Evolutionary conservation across 2,888 invertebrate genomes (phyloP).

Genomic region (Heliothis peltigera): DNA sequence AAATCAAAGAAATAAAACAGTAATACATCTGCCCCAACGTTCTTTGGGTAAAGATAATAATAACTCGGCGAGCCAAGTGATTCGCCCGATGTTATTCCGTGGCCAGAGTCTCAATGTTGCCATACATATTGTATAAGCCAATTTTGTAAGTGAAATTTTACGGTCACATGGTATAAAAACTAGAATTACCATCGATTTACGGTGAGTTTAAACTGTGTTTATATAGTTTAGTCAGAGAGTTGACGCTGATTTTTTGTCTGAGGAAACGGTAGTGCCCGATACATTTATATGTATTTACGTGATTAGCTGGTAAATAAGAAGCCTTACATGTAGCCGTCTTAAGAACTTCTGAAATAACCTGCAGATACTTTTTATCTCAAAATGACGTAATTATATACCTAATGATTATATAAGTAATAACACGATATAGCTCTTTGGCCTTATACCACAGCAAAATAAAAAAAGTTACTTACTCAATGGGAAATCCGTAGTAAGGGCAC

Average conservation of each 20-base stretch:
- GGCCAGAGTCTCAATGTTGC: conserved; percentile 61
- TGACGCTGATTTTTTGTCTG: neutral
- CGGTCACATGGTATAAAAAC: conserved; percentile 22
- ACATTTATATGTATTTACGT: too few relatives aligned
- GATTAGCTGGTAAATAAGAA: too few relatives aligned
- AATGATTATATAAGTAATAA: too few relatives aligned
- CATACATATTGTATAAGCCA: conserved; percentile 67
- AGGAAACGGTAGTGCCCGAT: too few relatives aligned
- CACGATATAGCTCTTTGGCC: too few relatives aligned
- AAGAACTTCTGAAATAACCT: too few relatives aligned
- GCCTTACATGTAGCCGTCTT: too few relatives aligned
- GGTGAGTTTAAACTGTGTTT: too few relatives aligned
- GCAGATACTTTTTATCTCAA: too few relatives aligned
- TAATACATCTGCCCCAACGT: conserved; percentile 55
- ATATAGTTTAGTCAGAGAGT: too few relatives aligned
- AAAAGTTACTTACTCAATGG: conserved; percentile 89
- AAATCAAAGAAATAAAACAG: conserved; percentile 62
- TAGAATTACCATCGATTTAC: conserved; percentile 18
- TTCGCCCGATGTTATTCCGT: conserved; percentile 59
- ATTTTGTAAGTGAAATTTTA: conserved; percentile 63
- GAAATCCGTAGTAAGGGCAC: conserved; percentile 96
- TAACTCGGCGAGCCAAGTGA: conserved; percentile 43
- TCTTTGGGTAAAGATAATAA: conserved; percentile 66
- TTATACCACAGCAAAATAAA: too few relatives aligned
- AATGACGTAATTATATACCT: too few relatives aligned